Evolutionary conservation across 2,888 invertebrate species (phyloP).

Genomic region (Meiosimyza platycephala): DNA sequence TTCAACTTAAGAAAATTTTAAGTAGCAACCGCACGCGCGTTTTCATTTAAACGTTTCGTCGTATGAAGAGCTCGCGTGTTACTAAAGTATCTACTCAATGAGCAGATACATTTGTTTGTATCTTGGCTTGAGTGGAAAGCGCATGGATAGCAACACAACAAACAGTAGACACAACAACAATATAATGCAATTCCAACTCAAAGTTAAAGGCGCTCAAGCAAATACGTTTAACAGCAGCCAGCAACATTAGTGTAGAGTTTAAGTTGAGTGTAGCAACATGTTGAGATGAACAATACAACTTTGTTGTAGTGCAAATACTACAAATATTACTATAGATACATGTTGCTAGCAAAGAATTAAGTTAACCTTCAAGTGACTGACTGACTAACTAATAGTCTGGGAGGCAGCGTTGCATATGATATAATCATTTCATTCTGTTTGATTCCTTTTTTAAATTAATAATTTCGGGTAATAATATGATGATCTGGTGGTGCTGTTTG

Average conservation of each 20-base stretch:
- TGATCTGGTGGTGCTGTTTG: too few species aligned
- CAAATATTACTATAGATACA: not conserved
- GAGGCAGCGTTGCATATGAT: too few species aligned
- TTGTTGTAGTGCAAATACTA: not conserved
- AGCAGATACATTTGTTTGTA: slow-evolving; percentile 60
- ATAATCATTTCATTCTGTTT: too few species aligned
- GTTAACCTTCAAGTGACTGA: too few species aligned
- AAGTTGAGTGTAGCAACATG: not conserved
- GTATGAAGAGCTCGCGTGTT: slow-evolving; percentile 62
- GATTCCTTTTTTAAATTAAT: too few species aligned
- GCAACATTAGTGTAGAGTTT: not conserved
- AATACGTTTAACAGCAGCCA: not conserved
- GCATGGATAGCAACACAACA: not conserved
- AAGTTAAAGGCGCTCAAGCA: not conserved
- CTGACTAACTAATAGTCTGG: too few species aligned
- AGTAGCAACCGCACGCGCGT: slow-evolving; percentile 44
- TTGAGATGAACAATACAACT: not conserved
- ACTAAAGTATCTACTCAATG: slow-evolving; percentile 58
- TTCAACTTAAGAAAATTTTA: slow-evolving; percentile 24
- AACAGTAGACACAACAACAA: not conserved
- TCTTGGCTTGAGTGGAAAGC: slow-evolving; percentile 30
- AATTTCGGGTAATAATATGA: too few species aligned
- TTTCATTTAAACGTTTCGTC: slow-evolving; percentile 52
- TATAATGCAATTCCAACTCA: not conserved
- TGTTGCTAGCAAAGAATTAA: too few species aligned